Evolutionary conservation across 2,888 invertebrate genomes (phyloP).

Genomic region (Steinernema scapterisci): DNA sequence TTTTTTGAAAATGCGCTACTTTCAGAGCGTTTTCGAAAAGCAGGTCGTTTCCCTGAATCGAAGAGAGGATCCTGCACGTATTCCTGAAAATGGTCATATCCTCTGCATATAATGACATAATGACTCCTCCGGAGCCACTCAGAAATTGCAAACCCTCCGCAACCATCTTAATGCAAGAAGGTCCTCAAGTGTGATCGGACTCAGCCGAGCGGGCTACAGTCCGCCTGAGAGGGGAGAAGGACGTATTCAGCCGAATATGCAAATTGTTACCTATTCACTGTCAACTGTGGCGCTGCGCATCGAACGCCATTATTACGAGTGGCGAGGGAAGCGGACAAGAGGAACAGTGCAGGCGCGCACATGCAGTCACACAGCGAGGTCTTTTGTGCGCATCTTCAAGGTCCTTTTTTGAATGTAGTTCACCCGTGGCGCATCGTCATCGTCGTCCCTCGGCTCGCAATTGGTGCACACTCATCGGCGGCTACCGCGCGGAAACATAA

Average conservation of each 20-base stretch:
- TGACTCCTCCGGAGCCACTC: no score
- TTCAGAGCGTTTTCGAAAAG: no score
- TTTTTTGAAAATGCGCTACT: no score
- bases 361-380: slow-evolving; percentile 25
- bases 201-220: no score
- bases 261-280: slow-evolving; percentile 32
- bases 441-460: slow-evolving; percentile 13
- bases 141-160: no score
- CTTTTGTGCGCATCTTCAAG: slow-evolving; percentile 33
- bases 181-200: background rate
- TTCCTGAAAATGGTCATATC: no score
- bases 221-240: no score
- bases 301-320: slow-evolving; percentile 29
- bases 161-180: no score
- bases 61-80: no score
- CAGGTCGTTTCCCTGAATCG: no score
- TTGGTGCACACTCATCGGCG: slow-evolving; percentile 17
- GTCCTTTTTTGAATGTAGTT: slow-evolving; percentile 33
- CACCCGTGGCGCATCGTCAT: background rate
- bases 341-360: slow-evolving; percentile 17
- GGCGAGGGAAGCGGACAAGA: slow-evolving; percentile 5
- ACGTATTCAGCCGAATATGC: background rate
- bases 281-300: slow-evolving; percentile 10
- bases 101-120: no score
- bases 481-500: slow-evolving; percentile 32